These are phyloP conservation scores for Ernsta delagoae DNA, from an alignment of 2,888 invertebrate genomes.

Conservation along the genomic window DNA sequence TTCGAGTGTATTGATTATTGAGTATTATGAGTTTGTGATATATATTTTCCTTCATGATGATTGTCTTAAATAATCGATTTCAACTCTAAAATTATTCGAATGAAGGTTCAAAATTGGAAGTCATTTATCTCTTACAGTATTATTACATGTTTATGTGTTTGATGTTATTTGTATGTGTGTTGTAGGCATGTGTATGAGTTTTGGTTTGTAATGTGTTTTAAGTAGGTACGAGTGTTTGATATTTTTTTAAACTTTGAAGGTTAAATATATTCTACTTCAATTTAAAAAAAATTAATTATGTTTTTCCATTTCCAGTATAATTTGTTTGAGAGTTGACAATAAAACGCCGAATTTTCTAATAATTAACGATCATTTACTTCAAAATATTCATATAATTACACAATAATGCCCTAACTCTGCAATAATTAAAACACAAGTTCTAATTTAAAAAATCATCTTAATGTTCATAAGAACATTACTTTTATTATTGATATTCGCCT, in stretches of 20 bases:
- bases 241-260: background rate
- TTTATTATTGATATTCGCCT: slow-evolving; percentile 71
- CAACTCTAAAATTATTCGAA: background rate
- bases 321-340: slow-evolving; percentile 42
- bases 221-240: no score
- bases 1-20: background rate
- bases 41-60: no score
- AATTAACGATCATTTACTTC: slow-evolving; percentile 85
- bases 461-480: slow-evolving; percentile 74
- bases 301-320: background rate
- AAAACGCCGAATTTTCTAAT: slow-evolving; percentile 74
- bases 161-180: background rate
- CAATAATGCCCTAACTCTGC: slow-evolving; percentile 72
- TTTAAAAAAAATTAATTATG: no score
- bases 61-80: no score
- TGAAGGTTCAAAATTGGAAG: background rate
- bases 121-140: background rate
- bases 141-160: background rate
- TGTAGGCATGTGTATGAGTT: background rate
- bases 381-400: slow-evolving; percentile 81
- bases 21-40: no score
- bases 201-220: slow-evolving; percentile 71
- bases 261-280: no score
- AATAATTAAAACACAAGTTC: slow-evolving; percentile 72
- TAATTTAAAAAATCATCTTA: slow-evolving; percentile 76